Evolutionary conservation across 2,113 vertebrate genomes (phyloP).

Genomic region (Peucedramus taeniatus): DNA sequence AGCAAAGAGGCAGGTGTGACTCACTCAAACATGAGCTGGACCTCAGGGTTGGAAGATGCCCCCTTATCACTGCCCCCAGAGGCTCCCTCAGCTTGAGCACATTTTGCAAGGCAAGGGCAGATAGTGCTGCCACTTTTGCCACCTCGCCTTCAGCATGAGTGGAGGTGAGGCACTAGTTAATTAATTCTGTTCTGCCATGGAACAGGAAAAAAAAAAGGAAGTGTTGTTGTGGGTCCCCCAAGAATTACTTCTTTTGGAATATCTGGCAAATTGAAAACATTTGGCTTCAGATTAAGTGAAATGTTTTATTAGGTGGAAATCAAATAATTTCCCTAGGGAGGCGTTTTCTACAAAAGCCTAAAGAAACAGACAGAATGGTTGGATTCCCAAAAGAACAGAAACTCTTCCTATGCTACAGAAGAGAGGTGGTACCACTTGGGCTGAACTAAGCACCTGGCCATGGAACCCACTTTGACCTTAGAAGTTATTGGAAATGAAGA

Average conservation of each 20-base stretch:
- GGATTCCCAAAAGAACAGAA: not conserved
- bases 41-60: accelerated
- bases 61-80: not conserved
- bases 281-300: slow-evolving; percentile 2
- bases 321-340: not conserved
- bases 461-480: not conserved
- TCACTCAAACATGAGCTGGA: not conserved
- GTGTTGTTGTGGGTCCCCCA: not conserved
- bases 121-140: accelerated
- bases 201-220: not conserved
- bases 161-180: not conserved
- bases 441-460: not conserved
- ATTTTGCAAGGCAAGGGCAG: not conserved
- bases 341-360: not conserved
- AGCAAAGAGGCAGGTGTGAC: not conserved
- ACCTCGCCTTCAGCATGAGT: not conserved
- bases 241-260: not conserved
- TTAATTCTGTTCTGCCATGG: not conserved
- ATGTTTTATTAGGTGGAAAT: slow-evolving; percentile 9
- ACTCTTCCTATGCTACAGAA: not conserved
- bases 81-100: not conserved
- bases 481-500: not conserved
- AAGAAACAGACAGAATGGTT: not conserved
- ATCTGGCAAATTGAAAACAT: not conserved
- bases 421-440: not conserved